phyloP scores from a whole-genome alignment of 2,888 invertebrate species.

The Cyrtodaria siliqua region DNA sequence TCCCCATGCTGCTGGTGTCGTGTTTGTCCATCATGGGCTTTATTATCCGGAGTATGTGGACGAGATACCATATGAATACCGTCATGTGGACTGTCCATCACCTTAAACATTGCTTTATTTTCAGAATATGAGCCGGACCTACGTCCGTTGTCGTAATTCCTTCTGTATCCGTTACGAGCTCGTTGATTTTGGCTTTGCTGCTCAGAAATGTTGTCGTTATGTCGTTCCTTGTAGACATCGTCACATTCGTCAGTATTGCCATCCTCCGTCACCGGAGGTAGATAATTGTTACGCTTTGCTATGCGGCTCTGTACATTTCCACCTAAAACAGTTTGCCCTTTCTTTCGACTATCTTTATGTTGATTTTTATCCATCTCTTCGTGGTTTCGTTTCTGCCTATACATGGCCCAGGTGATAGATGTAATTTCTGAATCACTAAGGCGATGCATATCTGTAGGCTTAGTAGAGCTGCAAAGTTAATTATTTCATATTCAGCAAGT shows the following conservation, averaged over 20 bases:
- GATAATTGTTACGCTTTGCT: conserved; percentile 23
- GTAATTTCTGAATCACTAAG: conserved; percentile 65
- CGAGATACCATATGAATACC: too few species aligned
- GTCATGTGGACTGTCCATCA: too few species aligned
- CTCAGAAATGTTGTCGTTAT: background rate
- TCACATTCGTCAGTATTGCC: background rate
- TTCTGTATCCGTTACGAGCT: background rate
- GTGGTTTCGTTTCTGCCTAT: conserved; percentile 35
- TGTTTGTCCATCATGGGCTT: background rate
- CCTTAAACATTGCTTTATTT: too few species aligned
- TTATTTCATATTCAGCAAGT: too few species aligned
- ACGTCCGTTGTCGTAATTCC: background rate
- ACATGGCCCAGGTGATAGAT: conserved; percentile 65
- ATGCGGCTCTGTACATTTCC: conserved; percentile 46
- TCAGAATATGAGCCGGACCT: background rate
- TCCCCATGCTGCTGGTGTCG: background rate
- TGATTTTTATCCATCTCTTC: conserved; percentile 32
- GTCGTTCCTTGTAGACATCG: too few species aligned
- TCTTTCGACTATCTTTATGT: conserved; percentile 15
- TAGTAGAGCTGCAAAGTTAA: too few species aligned
- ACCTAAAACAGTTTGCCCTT: conserved; percentile 10
- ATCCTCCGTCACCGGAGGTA: conserved; percentile 43
- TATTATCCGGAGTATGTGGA: too few species aligned
- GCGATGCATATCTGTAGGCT: background rate
- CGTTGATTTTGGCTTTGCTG: background rate